Base-by-base conservation (phyloP, 23 tunicate genomes). In the Corella eumyota region DNA sequence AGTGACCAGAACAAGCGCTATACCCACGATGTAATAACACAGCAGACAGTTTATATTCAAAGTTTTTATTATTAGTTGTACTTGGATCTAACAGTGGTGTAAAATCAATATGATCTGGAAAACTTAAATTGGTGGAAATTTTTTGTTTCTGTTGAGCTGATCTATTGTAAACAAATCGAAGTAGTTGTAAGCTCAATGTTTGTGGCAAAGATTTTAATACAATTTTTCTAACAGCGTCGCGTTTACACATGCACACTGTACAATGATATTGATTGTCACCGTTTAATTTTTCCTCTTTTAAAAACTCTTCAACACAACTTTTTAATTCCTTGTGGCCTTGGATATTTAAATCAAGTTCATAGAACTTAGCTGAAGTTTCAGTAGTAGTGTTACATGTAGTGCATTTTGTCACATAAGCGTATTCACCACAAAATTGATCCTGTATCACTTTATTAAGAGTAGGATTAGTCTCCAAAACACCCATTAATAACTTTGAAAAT, bases 1-100 rank as follows among this genome's bases (percentile, higher is more conserved):
- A 85, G 46, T 85, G 95, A 23, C 95, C 95, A 24, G 95, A 85
- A 33, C 73, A 85, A 15, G 95, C 95, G 34, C 79, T 66, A 24
- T 63, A 66, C 21, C 95, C 95, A 32, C 95, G 77, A 50, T 85
- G 95, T 25, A 85, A 59, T 21, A 85, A 49, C 65, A 85, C 95
- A 40, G 95, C 95, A 50, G 95, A 58, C 1, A 85, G 56, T 25
- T 77, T 64, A 45, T 85, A 85, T 34, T 46, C 55, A 20, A 37
- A 13, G 25, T 6, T 21, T n/a, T 37, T 38, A 22, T 13, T 52
- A 60, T 34, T 34, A 2, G 2, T n/a, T 19, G 33, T 31, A 33
- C 40, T 17, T 5, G 44, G 40, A 6, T 51, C 6, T 37, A 85
- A 69, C 61, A 84, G 57, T 24, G 60, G 13, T 60, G 94, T 61